Evolutionary conservation across 1,140 invertebrate species (phyloP), one percentile per base, ranked within the genome.

Genomic region (Lycorma delicatula): DNA sequence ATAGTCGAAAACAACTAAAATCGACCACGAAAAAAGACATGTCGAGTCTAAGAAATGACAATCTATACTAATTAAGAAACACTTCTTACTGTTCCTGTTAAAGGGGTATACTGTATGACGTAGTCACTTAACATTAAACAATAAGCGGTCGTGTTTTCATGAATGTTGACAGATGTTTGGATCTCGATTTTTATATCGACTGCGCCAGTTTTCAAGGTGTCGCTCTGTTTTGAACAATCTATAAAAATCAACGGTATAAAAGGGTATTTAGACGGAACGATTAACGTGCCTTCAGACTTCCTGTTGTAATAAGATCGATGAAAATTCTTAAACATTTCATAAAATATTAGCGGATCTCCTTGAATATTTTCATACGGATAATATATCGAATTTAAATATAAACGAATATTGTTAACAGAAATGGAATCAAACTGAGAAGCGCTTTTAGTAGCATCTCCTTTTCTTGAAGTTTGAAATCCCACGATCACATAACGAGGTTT

Each of bases 321-420:
- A 20, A 22, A 16, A 20, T 22, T 44, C 16, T 22, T 44, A 5
- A 44, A 16, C 41, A 44, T 44, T 11, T 44, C 41, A 44, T 44
- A 44, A 44, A 44, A 20, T 22, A 44, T 44, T 20, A 20, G 18
- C 41, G 23, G 18, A 11, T 44, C 23, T 16, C 41, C 41, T 44
- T 44, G 41, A 44, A 44, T 20, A 44, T 44, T 44, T 18, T 44
- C 41, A 44, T 44, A 44, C 23, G 41, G 41, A 44, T 44, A 44
- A 22, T 20, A 18, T 44, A 22, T 44, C 23, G 41, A 44, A 22
- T 44, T 44, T 18, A 44, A 18, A 44, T 20, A 44, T 22, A 44
- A 44, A 16, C 41, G 18, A 20, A 44, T 44, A 18, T 44, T 44
- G 11, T 2, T 44, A 18, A 44, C 41, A 44, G 7, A 20, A 44